These are phyloP conservation scores for Sphenodon punctatus DNA, from an alignment of 2,797 vertebrate species.

Conservation along the genomic window DNA sequence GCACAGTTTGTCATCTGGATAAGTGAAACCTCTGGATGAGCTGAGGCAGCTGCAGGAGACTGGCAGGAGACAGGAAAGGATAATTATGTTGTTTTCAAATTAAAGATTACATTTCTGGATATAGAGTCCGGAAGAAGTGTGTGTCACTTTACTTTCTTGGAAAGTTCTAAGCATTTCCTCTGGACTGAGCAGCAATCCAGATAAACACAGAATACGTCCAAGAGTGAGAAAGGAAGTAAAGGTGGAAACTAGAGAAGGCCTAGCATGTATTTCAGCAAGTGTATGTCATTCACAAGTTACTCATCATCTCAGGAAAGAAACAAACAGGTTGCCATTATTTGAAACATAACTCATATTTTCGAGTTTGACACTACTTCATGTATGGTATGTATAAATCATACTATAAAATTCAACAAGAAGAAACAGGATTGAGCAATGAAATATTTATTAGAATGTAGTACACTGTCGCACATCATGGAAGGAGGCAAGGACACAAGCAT, in stretches of 20 bases:
- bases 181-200: background rate
- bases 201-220: background rate
- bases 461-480: no score
- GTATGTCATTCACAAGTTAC: background rate
- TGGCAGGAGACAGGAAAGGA: rapidly evolving
- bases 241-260: background rate
- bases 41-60: no score
- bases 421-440: background rate
- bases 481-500: no score
- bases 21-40: no score
- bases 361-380: background rate
- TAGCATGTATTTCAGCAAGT: background rate
- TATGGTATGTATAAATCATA: no score
- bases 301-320: background rate
- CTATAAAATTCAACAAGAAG: background rate
- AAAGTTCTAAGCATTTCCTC: background rate
- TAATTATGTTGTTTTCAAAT: background rate
- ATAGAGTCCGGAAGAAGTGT: rapidly evolving
- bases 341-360: background rate
- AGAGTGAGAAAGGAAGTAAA: background rate
- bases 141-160: background rate
- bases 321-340: background rate
- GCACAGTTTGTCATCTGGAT: no score
- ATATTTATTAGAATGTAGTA: background rate
- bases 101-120: background rate